Evolutionary conservation across 2,797 vertebrate genomes (phyloP).

Genomic region (Fistularia tabacaria): DNA sequence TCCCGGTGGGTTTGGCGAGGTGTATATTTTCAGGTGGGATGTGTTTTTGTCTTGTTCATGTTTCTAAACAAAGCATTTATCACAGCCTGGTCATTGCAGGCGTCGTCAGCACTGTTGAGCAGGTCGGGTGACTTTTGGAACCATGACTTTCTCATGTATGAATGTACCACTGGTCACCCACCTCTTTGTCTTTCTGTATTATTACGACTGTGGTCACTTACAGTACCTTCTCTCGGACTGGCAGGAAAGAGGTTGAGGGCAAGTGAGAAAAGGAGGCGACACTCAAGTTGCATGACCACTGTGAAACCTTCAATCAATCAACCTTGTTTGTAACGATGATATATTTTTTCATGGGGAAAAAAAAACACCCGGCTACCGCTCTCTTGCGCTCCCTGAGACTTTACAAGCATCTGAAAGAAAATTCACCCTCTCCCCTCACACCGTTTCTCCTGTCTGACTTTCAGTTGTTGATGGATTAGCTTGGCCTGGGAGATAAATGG

Average conservation of each 20-base stretch:
- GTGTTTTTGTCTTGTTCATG: slow-evolving; percentile 68
- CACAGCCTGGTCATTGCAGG: slow-evolving; percentile 68
- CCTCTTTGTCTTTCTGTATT: slow-evolving; percentile 67
- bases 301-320: slow-evolving; percentile 69
- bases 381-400: slow-evolving; percentile 58
- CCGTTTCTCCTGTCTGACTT: slow-evolving; percentile 59
- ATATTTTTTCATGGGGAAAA: slow-evolving; percentile 74
- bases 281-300: slow-evolving; percentile 77
- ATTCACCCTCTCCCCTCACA: slow-evolving; percentile 55
- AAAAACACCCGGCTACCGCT: slow-evolving; percentile 48
- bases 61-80: slow-evolving; percentile 79
- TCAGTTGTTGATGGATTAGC: slow-evolving; percentile 63
- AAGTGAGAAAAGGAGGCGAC: slow-evolving; percentile 59
- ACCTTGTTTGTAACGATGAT: slow-evolving; percentile 73
- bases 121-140: slow-evolving; percentile 66
- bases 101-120: slow-evolving; percentile 59
- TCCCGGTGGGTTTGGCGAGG: slow-evolving; percentile 40
- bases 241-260: slow-evolving; percentile 27
- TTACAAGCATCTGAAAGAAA: slow-evolving; percentile 53
- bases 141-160: slow-evolving; percentile 71
- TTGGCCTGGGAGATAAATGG: slow-evolving; percentile 56
- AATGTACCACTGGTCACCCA: slow-evolving; percentile 75
- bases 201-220: slow-evolving; percentile 70
- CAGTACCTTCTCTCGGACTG: slow-evolving; percentile 62
- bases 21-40: slow-evolving; percentile 68